phyloP scores from a whole-genome alignment of 2,888 invertebrate genomes.

The Aricia artaxerxes region DNA sequence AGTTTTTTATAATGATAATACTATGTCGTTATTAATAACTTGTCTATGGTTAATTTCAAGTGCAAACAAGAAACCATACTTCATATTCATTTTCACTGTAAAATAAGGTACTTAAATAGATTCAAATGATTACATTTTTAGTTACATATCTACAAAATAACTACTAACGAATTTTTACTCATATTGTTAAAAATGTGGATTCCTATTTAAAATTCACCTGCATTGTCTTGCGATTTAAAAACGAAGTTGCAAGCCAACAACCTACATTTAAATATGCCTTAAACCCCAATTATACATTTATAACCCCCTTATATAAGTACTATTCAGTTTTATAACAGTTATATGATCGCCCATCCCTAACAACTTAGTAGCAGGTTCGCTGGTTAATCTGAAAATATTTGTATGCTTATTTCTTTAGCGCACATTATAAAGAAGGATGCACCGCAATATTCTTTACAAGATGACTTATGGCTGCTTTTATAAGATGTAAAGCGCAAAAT shows the following conservation, averaged over 20 bases:
- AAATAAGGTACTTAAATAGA: too few relatives aligned
- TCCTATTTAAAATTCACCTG: too few relatives aligned
- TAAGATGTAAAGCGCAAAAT: background rate
- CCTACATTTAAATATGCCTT: background rate
- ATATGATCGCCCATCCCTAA: background rate
- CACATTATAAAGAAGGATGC: conserved; percentile 13
- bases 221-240: too few relatives aligned
- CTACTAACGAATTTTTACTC: too few relatives aligned
- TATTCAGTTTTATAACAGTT: background rate
- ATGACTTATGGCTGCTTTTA: conserved; percentile 7
- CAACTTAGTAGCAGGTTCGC: conserved; percentile 49
- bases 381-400: conserved; percentile 69
- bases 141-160: too few relatives aligned
- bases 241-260: background rate
- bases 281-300: background rate
- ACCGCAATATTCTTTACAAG: conserved; percentile 26
- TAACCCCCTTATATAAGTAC: background rate
- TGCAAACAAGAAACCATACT: too few relatives aligned
- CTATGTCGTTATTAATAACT: too few relatives aligned
- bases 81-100: too few relatives aligned
- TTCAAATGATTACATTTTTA: too few relatives aligned
- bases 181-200: too few relatives aligned
- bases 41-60: too few relatives aligned
- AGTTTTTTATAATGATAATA: too few relatives aligned
- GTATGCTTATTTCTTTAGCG: conserved; percentile 41